Conservation (phyloP, 2,888 invertebrate genomes). For the Cheilosia impressa region DNA sequence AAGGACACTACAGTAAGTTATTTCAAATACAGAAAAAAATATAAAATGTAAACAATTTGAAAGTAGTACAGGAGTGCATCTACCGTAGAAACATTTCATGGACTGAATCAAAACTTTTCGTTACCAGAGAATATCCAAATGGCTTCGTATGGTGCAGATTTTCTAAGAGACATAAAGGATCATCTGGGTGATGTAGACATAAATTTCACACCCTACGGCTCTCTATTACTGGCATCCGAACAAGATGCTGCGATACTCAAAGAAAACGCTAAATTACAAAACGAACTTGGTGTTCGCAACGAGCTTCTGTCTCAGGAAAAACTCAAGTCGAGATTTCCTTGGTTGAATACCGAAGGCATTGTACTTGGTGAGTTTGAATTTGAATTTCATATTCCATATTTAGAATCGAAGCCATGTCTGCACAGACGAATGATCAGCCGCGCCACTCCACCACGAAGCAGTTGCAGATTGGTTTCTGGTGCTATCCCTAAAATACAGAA, state of each 20-base stretch:
- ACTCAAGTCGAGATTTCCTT: conserved; percentile 92
- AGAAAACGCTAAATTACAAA: conserved; percentile 88
- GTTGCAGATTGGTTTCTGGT: too few species aligned
- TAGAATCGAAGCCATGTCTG: neutral
- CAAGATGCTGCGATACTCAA: conserved; percentile 89
- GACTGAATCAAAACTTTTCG: conserved; percentile 96
- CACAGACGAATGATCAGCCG: too few species aligned
- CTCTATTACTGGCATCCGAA: conserved; percentile 92
- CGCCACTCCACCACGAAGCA: too few species aligned
- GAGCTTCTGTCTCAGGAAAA: conserved; percentile 88
- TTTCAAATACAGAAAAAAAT: conserved; percentile 43
- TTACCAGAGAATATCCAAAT: conserved; percentile 96
- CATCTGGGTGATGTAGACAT: conserved; percentile 89
- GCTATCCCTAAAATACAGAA: too few species aligned
- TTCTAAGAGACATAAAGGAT: conserved; percentile 89
- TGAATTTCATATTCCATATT: neutral
- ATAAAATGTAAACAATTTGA: conserved; percentile 62
- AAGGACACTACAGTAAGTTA: conserved; percentile 91
- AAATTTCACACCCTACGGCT: conserved; percentile 93
- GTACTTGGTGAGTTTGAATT: conserved; percentile 85
- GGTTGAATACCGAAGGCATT: conserved; percentile 93
- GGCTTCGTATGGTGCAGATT: conserved; percentile 94
- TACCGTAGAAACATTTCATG: conserved; percentile 91
- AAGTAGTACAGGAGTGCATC: conserved; percentile 89
- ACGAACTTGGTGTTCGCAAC: conserved; percentile 91